Percentiles rank a stretch among this genome's conserved stretches.
Conservation (phyloP, 2,797 vertebrate genomes). For the Phataginus tetradactyla region DNA sequence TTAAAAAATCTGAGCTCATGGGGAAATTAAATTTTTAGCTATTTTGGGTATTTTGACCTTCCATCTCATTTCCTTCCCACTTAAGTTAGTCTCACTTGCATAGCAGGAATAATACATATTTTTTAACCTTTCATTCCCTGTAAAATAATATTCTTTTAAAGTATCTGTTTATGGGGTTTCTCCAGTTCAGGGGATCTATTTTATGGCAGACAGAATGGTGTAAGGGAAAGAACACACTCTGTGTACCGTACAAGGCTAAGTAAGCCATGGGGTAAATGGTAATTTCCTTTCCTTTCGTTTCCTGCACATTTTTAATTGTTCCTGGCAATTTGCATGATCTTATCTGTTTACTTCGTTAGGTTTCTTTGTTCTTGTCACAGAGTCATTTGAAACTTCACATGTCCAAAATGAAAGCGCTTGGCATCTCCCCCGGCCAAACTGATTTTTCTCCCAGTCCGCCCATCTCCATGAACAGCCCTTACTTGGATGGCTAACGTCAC, state of each 20-base stretch:
- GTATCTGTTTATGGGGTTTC: not conserved
- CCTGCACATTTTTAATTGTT: not conserved
- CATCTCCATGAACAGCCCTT: not conserved
- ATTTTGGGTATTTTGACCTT: conserved; percentile 68
- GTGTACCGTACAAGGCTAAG: not conserved
- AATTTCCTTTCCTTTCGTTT: not conserved
- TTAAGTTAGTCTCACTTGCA: conserved; percentile 61
- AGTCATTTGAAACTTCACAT: not conserved
- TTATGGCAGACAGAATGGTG: not conserved
- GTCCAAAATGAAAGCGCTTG: not conserved
- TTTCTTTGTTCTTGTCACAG: not conserved
- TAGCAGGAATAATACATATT: conserved; percentile 55
- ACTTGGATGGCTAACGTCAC: not conserved
- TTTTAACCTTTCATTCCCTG: conserved; percentile 24
- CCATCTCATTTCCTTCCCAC: conserved; percentile 71
- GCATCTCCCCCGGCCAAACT: not conserved
- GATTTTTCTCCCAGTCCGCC: not conserved
- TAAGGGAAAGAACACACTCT: not conserved
- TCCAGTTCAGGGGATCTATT: not conserved
- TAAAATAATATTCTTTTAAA: conserved; percentile 43
- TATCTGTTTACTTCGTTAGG: not conserved
- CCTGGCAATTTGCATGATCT: not conserved
- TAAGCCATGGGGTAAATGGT: not conserved
- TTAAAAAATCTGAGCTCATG: conserved; percentile 73
- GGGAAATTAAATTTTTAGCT: conserved; percentile 63